Conservation (phyloP, 2,113 vertebrate genomes). For the Chiloscyllium plagiosum region DNA sequence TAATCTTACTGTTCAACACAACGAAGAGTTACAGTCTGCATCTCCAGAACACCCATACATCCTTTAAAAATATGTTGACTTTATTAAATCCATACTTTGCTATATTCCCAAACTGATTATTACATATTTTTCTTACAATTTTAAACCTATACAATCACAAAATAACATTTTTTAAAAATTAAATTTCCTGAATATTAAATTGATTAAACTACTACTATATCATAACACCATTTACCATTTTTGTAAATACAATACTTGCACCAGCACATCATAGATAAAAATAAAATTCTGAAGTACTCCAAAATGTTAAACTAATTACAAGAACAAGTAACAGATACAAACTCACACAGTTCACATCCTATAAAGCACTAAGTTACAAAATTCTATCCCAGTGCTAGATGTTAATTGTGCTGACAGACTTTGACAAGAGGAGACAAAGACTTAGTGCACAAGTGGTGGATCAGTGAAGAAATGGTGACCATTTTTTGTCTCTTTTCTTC, state of each 20-base stretch:
- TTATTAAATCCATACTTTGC: background rate
- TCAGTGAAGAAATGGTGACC: background rate
- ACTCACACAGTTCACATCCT: background rate
- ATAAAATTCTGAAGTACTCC: background rate
- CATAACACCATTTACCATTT: background rate
- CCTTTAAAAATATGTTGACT: background rate
- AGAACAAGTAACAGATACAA: background rate
- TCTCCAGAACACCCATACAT: background rate
- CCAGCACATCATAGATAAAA: background rate
- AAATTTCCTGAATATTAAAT: background rate
- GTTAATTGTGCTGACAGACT: background rate
- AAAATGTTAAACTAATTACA: background rate
- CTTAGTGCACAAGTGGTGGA: background rate
- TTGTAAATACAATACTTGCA: background rate
- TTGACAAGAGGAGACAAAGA: background rate
- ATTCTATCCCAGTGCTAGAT: background rate
- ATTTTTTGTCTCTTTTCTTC: background rate
- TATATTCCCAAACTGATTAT: background rate
- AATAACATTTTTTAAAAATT: background rate
- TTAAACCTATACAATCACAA: background rate
- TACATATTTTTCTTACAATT: background rate
- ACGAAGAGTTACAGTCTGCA: background rate
- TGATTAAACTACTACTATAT: background rate
- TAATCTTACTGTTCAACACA: background rate
- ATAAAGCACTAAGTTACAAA: background rate